These are phyloP conservation scores for Solen grandis DNA, from an alignment of 1,140 invertebrate genomes.

Conservation along the genomic window DNA sequence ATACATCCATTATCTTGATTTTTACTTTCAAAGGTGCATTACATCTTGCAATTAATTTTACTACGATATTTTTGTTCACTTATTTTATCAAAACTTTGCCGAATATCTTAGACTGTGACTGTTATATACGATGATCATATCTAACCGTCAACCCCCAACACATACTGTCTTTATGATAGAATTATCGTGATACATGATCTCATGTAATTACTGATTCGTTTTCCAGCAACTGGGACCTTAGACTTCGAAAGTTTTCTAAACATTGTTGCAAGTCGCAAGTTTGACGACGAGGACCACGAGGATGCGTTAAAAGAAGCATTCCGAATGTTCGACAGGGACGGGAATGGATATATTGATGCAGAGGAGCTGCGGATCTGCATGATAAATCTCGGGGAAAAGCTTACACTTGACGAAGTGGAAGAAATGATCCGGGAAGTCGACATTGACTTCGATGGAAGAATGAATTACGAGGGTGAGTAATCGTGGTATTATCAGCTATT, in stretches of 20 bases:
- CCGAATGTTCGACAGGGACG: conserved; percentile 99
- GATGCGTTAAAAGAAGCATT: conserved; percentile 97
- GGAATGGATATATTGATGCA: conserved; percentile 89
- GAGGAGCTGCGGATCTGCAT: conserved; percentile 86
- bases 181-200: too few relatives aligned
- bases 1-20: too few relatives aligned
- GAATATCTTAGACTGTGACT: too few relatives aligned
- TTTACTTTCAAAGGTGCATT: too few relatives aligned
- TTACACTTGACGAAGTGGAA: conserved; percentile 94
- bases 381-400: conserved; percentile 95
- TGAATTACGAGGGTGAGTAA: conserved; percentile 78
- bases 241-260: conserved; percentile 77
- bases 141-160: too few relatives aligned
- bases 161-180: too few relatives aligned
- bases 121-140: too few relatives aligned
- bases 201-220: too few relatives aligned
- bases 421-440: conserved; percentile 97
- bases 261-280: conserved; percentile 70
- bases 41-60: too few relatives aligned
- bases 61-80: too few relatives aligned
- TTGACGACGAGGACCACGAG: conserved; percentile 73
- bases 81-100: too few relatives aligned
- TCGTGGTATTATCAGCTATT: too few relatives aligned
- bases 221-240: conserved; percentile 74
- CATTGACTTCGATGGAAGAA: conserved; percentile 89